phyloP scores from a whole-genome alignment of 2,888 invertebrate genomes.

The Meiosimyza decipiens region DNA sequence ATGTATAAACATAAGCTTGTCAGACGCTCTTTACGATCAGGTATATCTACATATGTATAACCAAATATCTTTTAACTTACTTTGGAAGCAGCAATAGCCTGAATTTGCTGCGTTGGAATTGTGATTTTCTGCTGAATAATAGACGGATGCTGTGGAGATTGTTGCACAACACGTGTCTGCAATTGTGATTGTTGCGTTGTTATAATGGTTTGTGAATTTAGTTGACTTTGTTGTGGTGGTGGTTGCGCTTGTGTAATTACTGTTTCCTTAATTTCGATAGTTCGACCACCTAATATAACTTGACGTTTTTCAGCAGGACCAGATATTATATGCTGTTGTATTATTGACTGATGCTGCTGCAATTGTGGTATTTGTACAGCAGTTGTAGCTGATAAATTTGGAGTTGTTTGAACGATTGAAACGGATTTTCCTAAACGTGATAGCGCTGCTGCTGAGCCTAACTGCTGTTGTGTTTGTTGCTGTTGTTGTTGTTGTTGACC shows the following conservation, averaged over 20 bases:
- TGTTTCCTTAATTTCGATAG: conserved; percentile 59
- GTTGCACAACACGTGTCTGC: conserved; percentile 49
- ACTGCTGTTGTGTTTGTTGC: conserved; percentile 37
- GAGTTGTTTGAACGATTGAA: conserved; percentile 46
- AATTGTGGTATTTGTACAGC: conserved; percentile 72
- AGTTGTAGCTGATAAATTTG: conserved; percentile 35
- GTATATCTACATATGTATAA: no score
- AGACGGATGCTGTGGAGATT: conserved; percentile 55
- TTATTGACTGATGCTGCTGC: conserved; percentile 62
- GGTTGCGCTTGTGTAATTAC: conserved; percentile 59
- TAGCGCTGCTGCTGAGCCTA: conserved; percentile 66
- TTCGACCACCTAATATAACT: conserved; percentile 55
- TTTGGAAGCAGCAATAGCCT: conserved; percentile 1
- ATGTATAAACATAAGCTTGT: no score
- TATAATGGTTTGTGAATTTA: conserved; percentile 61
- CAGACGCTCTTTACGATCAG: no score
- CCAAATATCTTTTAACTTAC: conserved; percentile 4
- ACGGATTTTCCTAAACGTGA: conserved; percentile 51
- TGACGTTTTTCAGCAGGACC: conserved; percentile 60
- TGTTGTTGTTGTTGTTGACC: conserved; percentile 36
- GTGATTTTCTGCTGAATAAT: conserved; percentile 61
- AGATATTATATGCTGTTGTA: conserved; percentile 63
- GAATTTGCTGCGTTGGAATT: conserved; percentile 44
- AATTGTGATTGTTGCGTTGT: conserved; percentile 50
- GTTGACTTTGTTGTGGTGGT: conserved; percentile 55